Conservation (phyloP, 2,113 vertebrate species). For the Albula glossodonta region DNA sequence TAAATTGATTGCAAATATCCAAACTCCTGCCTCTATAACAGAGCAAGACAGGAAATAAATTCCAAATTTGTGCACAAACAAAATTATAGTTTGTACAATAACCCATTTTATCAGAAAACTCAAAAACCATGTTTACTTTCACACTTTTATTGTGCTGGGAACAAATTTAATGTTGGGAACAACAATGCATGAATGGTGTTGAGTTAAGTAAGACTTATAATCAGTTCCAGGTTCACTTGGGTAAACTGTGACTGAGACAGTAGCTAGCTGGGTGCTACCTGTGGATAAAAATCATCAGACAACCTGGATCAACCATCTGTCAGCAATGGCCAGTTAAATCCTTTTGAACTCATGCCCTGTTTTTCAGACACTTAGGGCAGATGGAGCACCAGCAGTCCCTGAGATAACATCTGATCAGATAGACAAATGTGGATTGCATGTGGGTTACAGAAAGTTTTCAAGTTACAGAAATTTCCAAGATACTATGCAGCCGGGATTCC, state of each 20-base stretch:
- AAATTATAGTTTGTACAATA: too few relatives aligned
- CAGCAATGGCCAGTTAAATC: neutral
- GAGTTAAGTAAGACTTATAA: neutral
- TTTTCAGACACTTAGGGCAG: neutral
- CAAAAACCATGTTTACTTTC: too few relatives aligned
- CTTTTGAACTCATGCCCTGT: neutral
- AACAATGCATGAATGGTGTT: neutral
- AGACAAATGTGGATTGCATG: neutral
- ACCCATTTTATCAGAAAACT: too few relatives aligned
- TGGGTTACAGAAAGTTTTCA: neutral
- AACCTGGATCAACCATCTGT: neutral
- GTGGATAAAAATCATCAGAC: neutral
- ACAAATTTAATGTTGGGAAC: neutral
- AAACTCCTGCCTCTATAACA: too few relatives aligned
- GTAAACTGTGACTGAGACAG: neutral
- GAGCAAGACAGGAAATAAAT: neutral
- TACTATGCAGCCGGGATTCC: neutral
- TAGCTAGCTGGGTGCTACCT: neutral
- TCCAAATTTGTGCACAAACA: neutral
- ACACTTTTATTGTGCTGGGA: neutral
- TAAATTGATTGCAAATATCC: too few relatives aligned
- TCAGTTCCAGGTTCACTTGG: neutral
- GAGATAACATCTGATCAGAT: neutral
- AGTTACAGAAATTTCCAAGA: neutral
- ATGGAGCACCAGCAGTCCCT: neutral